These are phyloP conservation scores for Atta cephalotes DNA, from an alignment of 1,140 invertebrate genomes.

Conservation along the genomic window DNA sequence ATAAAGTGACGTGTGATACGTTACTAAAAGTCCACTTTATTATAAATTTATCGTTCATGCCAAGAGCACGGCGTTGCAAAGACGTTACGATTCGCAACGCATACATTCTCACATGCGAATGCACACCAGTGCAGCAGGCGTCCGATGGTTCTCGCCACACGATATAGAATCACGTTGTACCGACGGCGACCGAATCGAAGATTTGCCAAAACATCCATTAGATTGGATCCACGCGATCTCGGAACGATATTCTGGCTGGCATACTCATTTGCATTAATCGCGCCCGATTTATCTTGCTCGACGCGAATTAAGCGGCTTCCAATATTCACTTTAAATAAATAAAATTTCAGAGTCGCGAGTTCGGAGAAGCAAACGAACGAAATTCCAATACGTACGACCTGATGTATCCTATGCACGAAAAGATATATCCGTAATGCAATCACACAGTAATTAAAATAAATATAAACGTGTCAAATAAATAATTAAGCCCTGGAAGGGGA, in stretches of 20 bases:
- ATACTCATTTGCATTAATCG: conserved; percentile 55
- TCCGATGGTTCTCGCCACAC: background rate
- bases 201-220: conserved; percentile 55
- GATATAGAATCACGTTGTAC: conserved; percentile 19
- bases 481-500: background rate
- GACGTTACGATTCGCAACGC: conserved; percentile 72
- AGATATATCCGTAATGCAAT: background rate
- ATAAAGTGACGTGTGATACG: background rate
- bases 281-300: conserved; percentile 32
- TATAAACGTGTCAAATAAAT: background rate
- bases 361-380: background rate
- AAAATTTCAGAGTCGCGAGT: conserved; percentile 5
- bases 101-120: conserved; percentile 68
- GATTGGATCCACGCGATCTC: conserved; percentile 35
- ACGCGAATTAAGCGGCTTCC: conserved; percentile 9
- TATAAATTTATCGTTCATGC: conserved; percentile 24
- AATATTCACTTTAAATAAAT: conserved; percentile 49
- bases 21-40: background rate
- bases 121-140: conserved; percentile 64
- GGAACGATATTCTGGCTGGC: conserved; percentile 18
- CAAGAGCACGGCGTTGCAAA: conserved; percentile 58
- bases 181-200: conserved; percentile 25
- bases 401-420: background rate
- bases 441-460: conserved; percentile 12
- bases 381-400: background rate